Base-by-base conservation (phyloP, 2,113 vertebrate species). In the Triplophysa tibetana region DNA sequence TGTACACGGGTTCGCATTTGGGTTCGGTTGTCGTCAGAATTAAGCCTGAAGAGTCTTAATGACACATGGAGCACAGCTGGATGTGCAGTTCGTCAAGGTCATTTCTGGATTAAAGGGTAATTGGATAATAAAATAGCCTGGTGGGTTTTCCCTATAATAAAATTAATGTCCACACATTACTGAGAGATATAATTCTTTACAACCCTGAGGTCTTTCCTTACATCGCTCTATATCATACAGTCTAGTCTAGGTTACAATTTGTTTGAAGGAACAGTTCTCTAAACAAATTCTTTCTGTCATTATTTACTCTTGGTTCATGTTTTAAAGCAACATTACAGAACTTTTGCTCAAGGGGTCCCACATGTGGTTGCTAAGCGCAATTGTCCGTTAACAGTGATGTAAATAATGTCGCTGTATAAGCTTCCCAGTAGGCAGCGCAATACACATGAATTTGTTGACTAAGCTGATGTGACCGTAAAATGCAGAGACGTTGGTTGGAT, bases 11-110 rank as follows among this genome's bases (percentile, higher is more conserved):
- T 62, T 56, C 11, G 43, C 29, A 60, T 48, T 65, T 56, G 89
- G 88, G 86, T 90, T 88, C 89, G 89, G 89, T 86, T 90, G 8
- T 9, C 9, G 2, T 45, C 43, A 12, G 89, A 93, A 92, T 91
- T 88, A 76, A 60, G 41, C 43, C 74, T 64, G 43, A 64, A 64
- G 74, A 17, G 41, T 50, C 23, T 50, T 38, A 38, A 38, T 75
- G 61, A 45, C 60, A 76, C 64, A 91, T 86, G 81, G 81, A 84
- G 73, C 86, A 85, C 83, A 90, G 88, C 89, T 86, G 88, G 88
- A 88, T 84, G 69, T 87, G 81, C 83, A 84, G 76, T 86, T 81
- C 63, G 70, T 48, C 85, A 90, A 90, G 90, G 90, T 92, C 88
- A 90, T 78, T 72, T 83, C 82, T 88, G 83, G 56, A 85, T 87